Conservation (phyloP, 2,113 vertebrate species). For the Coreoperca whiteheadi region DNA sequence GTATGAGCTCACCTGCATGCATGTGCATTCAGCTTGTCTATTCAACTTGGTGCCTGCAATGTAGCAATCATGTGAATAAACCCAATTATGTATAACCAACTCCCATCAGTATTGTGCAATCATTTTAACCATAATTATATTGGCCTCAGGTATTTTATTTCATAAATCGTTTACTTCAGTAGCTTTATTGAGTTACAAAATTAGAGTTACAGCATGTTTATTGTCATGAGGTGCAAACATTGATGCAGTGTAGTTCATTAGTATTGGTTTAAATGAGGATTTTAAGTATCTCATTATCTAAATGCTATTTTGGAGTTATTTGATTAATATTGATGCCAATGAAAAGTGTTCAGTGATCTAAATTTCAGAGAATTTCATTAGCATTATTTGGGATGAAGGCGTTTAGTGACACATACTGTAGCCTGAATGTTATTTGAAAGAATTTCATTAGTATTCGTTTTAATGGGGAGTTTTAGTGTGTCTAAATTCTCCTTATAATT, state of each 20-base stretch:
- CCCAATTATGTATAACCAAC: conserved; percentile 7
- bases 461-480: conserved; percentile 35
- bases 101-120: conserved; percentile 8
- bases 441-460: conserved; percentile 47
- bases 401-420: conserved; percentile 20
- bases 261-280: conserved; percentile 1
- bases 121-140: conserved; percentile 15
- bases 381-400: background rate
- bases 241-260: background rate
- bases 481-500: conserved; percentile 44
- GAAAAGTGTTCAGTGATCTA: conserved; percentile 28
- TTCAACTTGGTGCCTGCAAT: background rate
- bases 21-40: background rate
- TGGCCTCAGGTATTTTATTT: conserved; percentile 25
- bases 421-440: conserved; percentile 29
- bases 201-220: conserved; percentile 5
- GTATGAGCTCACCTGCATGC: background rate
- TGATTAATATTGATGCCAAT: conserved; percentile 39
- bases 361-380: conserved; percentile 28
- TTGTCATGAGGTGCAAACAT: conserved; percentile 1
- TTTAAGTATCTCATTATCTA: conserved; percentile 32
- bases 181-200: conserved; percentile 18
- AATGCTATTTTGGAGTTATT: conserved; percentile 19
- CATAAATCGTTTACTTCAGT: conserved; percentile 7
- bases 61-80: conserved; percentile 3